A percentile compares a stretch with the other conserved stretches of the same genome.
These are phyloP conservation scores for Sardinella longiceps DNA, from an alignment of 2,797 vertebrate species.

Conservation along the genomic window DNA sequence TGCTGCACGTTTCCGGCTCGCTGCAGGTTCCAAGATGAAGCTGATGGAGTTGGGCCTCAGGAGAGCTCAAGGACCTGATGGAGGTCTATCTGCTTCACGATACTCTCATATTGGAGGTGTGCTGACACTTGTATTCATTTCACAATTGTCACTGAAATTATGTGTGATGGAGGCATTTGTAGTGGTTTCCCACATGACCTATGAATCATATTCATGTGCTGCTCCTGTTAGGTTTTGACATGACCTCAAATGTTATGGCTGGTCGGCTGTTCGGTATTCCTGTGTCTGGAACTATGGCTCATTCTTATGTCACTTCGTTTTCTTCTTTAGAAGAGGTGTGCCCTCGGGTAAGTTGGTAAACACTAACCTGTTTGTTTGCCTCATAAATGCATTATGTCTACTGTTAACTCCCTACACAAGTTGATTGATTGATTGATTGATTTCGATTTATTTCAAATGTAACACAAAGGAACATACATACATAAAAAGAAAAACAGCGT, in stretches of 20 bases:
- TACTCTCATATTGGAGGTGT: conserved; percentile 87
- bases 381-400: no score
- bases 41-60: conserved; percentile 89
- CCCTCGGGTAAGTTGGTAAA: conserved; percentile 73
- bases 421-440: no score
- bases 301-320: conserved; percentile 91
- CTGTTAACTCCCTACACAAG: no score
- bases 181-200: not conserved
- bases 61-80: conserved; percentile 90
- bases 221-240: conserved; percentile 69
- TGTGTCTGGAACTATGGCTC: conserved; percentile 85
- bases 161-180: not conserved
- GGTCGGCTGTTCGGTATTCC: conserved; percentile 90
- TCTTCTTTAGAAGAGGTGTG: conserved; percentile 80
- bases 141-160: not conserved
- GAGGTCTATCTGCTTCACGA: conserved; percentile 89
- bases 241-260: conserved; percentile 76
- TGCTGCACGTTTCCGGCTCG: conserved; percentile 85
- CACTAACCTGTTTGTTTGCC: not conserved
- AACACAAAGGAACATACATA: no score
- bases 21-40: conserved; percentile 76
- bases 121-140: conserved; percentile 57
- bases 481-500: no score
- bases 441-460: no score
- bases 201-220: not conserved